Percentiles rank a stretch among this genome's conserved stretches.
Evolutionary conservation across 1,140 invertebrate species (phyloP).

Genomic region (Callitettix versicolor): DNA sequence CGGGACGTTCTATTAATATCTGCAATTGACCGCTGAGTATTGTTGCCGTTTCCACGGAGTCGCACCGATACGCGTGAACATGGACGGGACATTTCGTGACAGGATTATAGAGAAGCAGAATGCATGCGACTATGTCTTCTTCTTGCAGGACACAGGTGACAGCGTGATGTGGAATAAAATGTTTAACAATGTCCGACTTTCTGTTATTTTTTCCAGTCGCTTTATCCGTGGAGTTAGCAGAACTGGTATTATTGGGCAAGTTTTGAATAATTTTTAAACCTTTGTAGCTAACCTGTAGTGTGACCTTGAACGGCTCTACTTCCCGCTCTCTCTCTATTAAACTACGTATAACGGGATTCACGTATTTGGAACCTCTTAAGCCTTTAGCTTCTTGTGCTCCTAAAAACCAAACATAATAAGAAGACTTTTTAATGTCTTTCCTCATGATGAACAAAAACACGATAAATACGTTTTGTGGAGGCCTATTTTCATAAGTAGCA

Average conservation of each 20-base stretch:
- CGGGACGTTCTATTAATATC: constrained; percentile 67
- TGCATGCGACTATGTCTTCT: constrained; percentile 83
- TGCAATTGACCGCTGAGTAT: constrained; percentile 73
- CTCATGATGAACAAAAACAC: constrained; percentile 33
- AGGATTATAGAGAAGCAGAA: constrained; percentile 81
- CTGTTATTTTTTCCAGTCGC: constrained; percentile 21
- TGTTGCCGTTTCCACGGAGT: constrained; percentile 83
- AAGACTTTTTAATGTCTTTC: constrained; percentile 87
- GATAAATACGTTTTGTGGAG: no score
- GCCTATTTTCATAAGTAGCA: no score
- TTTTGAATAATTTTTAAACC: constrained; percentile 87
- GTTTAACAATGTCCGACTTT: constrained; percentile 64
- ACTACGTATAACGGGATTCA: constrained; percentile 71
- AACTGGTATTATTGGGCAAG: constrained; percentile 26
- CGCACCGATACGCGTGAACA: constrained; percentile 91
- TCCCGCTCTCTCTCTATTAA: constrained; percentile 73
- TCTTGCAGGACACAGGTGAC: constrained; percentile 78
- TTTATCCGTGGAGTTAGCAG: constrained; percentile 16
- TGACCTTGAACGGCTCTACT: constrained; percentile 84
- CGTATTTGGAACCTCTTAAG: constrained; percentile 67
- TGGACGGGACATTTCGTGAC: constrained; percentile 79
- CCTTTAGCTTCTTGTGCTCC: constrained; percentile 90
- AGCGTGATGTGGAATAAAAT: constrained; percentile 88
- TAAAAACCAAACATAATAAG: constrained; percentile 96
- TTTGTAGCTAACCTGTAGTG: constrained; percentile 77